phyloP scores from a whole-genome alignment of 2,888 invertebrate species.

The Sphaerophoria rueppellii region DNA sequence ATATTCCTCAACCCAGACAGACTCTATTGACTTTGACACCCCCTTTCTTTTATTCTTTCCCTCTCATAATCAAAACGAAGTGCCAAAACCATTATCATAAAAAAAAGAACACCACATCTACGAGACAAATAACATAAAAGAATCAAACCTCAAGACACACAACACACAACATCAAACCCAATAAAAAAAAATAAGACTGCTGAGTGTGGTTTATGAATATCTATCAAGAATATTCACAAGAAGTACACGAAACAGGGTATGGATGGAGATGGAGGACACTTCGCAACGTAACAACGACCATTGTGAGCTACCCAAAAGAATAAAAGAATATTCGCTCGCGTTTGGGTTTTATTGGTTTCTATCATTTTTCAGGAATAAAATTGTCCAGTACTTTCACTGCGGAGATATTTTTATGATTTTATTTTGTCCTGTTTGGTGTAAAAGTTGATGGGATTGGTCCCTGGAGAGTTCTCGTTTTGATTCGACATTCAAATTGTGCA shows the following conservation, averaged over 20 bases:
- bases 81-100: conserved; percentile 73
- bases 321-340: conserved; percentile 52
- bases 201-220: conserved; percentile 67
- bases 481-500: not conserved
- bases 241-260: not conserved
- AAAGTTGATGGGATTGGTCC: conserved; percentile 71
- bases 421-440: conserved; percentile 4
- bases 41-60: conserved; percentile 3
- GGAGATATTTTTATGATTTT: conserved; percentile 71
- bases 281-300: too few relatives aligned
- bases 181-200: conserved; percentile 2
- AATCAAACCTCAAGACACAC: conserved; percentile 42
- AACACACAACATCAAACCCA: not conserved
- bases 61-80: conserved; percentile 68
- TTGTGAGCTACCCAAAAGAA: conserved; percentile 41
- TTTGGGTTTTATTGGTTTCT: conserved; percentile 64
- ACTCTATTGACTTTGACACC: not conserved
- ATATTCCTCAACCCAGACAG: conserved; percentile 15
- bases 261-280: not conserved
- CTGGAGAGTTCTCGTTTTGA: conserved; percentile 59
- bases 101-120: conserved; percentile 17
- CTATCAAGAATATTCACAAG: not conserved
- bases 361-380: conserved; percentile 48
- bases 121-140: not conserved
- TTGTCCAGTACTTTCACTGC: not conserved